Conservation (phyloP, 2,797 vertebrate species). For the Lindbergichthys nudifrons region DNA sequence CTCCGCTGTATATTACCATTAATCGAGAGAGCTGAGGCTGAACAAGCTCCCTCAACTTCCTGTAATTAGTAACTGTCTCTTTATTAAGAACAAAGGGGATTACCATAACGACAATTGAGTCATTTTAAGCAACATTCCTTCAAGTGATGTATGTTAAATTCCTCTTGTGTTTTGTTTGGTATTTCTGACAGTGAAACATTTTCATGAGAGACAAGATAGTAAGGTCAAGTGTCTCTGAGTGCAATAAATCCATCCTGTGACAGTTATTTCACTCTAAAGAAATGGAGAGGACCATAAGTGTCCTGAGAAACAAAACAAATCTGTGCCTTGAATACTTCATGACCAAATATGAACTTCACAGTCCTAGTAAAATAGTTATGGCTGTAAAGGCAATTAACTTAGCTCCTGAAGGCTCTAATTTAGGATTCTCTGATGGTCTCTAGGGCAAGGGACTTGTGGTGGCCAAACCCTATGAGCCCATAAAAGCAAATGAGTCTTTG, state of each 20-base stretch:
- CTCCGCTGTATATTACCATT: constrained; percentile 71
- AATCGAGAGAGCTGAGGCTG: constrained; percentile 69
- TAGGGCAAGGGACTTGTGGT: constrained; percentile 62
- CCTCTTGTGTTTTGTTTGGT: constrained; percentile 51
- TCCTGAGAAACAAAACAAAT: constrained; percentile 72
- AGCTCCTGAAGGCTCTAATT: constrained; percentile 73
- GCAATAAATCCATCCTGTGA: constrained; percentile 47
- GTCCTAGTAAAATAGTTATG: constrained; percentile 67
- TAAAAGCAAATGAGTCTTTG: constrained; percentile 76
- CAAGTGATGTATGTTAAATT: constrained; percentile 33
- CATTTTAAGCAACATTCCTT: constrained; percentile 50
- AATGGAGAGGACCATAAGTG: constrained; percentile 61
- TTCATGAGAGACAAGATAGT: constrained; percentile 53
- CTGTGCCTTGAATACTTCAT: constrained; percentile 53
- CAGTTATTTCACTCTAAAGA: constrained; percentile 60
- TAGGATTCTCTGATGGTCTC: constrained; percentile 68
- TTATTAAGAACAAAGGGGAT: constrained; percentile 64
- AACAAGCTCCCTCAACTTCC: constrained; percentile 74
- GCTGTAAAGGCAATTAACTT: constrained; percentile 70
- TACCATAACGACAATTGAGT: constrained; percentile 57
- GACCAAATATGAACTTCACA: constrained; percentile 81
- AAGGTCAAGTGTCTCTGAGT: constrained; percentile 41
- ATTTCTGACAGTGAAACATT: constrained; percentile 39
- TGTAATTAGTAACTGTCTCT: constrained; percentile 72
- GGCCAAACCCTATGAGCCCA: constrained; percentile 70